These are phyloP conservation scores for Poecilia wingei DNA, from an alignment of 2,797 vertebrate species.

Conservation along the genomic window DNA sequence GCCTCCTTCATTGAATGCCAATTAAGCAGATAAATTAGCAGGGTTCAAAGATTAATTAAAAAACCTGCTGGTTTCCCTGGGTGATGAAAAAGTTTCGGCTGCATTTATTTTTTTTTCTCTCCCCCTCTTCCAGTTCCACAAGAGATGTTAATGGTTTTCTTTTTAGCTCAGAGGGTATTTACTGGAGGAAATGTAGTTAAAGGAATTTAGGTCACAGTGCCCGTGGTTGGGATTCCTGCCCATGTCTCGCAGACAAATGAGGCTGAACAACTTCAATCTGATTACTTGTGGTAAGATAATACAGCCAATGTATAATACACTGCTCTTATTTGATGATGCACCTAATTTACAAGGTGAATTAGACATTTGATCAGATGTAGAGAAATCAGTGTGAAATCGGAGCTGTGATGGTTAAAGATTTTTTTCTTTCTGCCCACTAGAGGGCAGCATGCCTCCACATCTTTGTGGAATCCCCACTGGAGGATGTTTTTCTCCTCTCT, in stretches of 20 bases:
- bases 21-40: slow-evolving; percentile 79
- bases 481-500: slow-evolving; percentile 57
- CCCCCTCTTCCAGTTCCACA: slow-evolving; percentile 24
- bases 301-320: slow-evolving; percentile 26
- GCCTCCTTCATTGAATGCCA: slow-evolving; percentile 76
- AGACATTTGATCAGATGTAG: slow-evolving; percentile 16
- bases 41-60: slow-evolving; percentile 81
- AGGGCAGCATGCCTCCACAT: slow-evolving; percentile 80
- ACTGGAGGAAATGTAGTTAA: slow-evolving; percentile 61
- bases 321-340: slow-evolving; percentile 31
- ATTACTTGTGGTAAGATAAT: slow-evolving; percentile 42
- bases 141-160: slow-evolving; percentile 59
- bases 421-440: slow-evolving; percentile 63
- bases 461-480: slow-evolving; percentile 37
- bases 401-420: slow-evolving; percentile 20
- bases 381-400: slow-evolving; percentile 29
- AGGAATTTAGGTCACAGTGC: slow-evolving; percentile 71
- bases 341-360: slow-evolving; percentile 49
- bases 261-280: slow-evolving; percentile 46
- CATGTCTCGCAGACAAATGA: slow-evolving; percentile 51
- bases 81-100: slow-evolving; percentile 55
- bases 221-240: slow-evolving; percentile 55
- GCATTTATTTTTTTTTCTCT: slow-evolving; percentile 15
- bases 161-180: slow-evolving; percentile 60
- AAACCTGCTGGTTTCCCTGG: slow-evolving; percentile 65